A percentile compares a stretch with the other conserved stretches of the same genome.
Conservation (phyloP, 2,113 vertebrate species). For the Sander vitreus region DNA sequence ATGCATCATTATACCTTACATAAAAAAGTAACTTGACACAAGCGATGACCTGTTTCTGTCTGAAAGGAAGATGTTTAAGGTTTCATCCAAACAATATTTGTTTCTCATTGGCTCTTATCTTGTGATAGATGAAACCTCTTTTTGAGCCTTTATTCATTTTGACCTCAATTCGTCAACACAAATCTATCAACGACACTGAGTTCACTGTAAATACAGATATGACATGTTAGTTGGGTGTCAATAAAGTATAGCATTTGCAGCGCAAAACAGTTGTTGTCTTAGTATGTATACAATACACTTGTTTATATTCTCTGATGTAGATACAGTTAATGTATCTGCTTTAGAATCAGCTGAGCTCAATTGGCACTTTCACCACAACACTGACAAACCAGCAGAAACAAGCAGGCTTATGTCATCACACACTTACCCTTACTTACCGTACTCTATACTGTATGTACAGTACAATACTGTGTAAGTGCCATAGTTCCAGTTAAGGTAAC, state of each 20-base stretch:
- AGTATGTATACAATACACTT: neutral
- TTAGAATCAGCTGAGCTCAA: neutral
- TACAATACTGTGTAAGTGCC: neutral
- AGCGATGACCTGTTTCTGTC: slow-evolving; percentile 44
- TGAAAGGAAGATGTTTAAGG: neutral
- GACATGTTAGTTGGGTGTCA: neutral
- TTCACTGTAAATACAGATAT: neutral
- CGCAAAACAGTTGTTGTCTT: neutral
- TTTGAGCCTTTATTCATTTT: neutral
- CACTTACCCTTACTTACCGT: neutral
- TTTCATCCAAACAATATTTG: slow-evolving; percentile 36
- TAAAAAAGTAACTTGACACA: slow-evolving; percentile 3
- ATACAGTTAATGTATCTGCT: neutral
- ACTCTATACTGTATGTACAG: too few relatives aligned
- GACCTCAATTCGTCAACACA: neutral
- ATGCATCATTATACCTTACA: neutral
- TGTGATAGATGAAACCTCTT: slow-evolving; percentile 13
- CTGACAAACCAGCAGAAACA: neutral
- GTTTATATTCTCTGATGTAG: neutral
- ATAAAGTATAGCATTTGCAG: neutral
- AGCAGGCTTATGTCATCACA: neutral
- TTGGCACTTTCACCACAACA: neutral
- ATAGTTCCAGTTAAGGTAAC: neutral
- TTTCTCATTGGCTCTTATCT: slow-evolving; percentile 6
- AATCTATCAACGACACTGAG: neutral